Evolutionary conservation across 2,888 invertebrate species (phyloP), one percentile per base, ranked within the genome.

Genomic region (Tinea trinotella): DNA sequence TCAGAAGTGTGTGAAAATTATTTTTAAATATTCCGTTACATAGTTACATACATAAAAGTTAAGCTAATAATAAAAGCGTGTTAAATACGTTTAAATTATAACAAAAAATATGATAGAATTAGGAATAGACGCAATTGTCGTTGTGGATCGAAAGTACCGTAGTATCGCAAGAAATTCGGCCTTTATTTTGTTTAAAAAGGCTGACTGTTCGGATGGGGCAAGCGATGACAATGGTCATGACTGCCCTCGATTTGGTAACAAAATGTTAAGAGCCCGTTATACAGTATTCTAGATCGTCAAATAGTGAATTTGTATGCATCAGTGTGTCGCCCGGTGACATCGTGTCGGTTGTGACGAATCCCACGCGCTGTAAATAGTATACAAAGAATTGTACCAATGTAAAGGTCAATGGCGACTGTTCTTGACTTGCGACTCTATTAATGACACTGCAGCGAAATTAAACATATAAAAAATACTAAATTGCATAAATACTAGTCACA

Each of bases 341-440:
- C n/a, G n/a, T n/a, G n/a, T n/a, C n/a, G n/a, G n/a, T n/a, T n/a
- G n/a, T n/a, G n/a, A 40, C 40, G 40, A 15, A 19, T 18, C 48
- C 7, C 40, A 5, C 48, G 48, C 19, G 12, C 48, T 20, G 48
- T 48, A 48, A 48, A 48, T 48, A 48, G 48, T 48, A 19, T 19
- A 48, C 18, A 48, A 48, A 48, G 48, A 48, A 48, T 18, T 2
- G 48, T 48, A 17, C 48, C 48, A 20, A 48, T 48, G 20, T 10
- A 19, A 17, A 48, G 48, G 48, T 48, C 48, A 48, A 18, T 48
- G 48, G 18, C 48, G 48, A 19, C 17, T 40, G 48, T 19, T 19
- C 48, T 48, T 48, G 48, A 48, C 19, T 48, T 17, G 2, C n/a
- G 35, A 35, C 40, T 24, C 24, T 24, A 9, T 5, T 24, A 40